Base-by-base conservation (phyloP, 2,113 vertebrate genomes). In the Dromaius novaehollandiae region DNA sequence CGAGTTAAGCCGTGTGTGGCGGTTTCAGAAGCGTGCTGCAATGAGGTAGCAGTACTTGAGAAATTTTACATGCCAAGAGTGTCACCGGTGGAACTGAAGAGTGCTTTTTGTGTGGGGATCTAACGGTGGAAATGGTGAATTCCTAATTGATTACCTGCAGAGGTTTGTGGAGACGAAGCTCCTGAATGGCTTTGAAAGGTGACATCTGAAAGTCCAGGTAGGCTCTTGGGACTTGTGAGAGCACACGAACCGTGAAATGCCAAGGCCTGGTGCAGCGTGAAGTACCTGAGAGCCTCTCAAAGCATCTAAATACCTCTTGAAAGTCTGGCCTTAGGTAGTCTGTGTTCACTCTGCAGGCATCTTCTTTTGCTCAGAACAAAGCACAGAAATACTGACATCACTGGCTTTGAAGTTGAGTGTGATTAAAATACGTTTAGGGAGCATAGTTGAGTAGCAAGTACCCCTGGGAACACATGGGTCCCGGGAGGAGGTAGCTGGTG, bases 221-320 rank as follows among this genome's bases (percentile, higher is more conserved):
- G 13, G 51, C 0, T 1, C 13, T 40, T n/a, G 38, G 73, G 38
- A 2, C 7, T 58, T n/a, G 34, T 13, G 36, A 18, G 26, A 40
- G 26, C 7, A 0, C 5, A 1, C 2, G 2, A 38, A 4, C 8
- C 2, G 2, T 7, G 38, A 3, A 3, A 24, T 50, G 71, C 66
- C 20, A 9, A 48, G 66, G 16, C 32, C 32, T 9, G 20, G 44
- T 6, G 44, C 68, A 9, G 46, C n/a, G 44, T 10, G 9, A 7
- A 7, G 32, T 44, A 70, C 65, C 74, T 0, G 2, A 21, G 75
- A 87, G 78, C 11, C 36, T 51, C 71, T 30, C 10, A 3, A 8
- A 11, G 82, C 26, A 11, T 9, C 5, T 32, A 46, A 0, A 34
- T 56, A 12, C 10, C 36, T 86, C 17, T 10, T 75, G 86, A 30